Base-by-base conservation (phyloP, 2,113 vertebrate genomes). In the Alectura lathami region DNA sequence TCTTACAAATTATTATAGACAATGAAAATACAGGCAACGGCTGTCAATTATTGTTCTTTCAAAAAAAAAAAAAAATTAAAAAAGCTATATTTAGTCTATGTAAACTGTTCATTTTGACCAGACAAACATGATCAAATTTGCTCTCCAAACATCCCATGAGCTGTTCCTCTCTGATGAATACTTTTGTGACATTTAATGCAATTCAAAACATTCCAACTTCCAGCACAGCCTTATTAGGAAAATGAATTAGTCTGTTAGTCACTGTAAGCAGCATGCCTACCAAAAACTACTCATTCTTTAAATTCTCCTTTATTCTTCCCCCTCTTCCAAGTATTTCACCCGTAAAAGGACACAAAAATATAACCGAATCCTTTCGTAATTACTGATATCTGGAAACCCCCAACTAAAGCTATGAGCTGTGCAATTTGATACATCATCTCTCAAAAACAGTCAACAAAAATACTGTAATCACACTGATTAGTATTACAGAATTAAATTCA, bases 211-310 rank as follows among this genome's bases (percentile, higher is more conserved):
- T 97, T 96, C 93, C 94, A 97, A 64, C 67, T 94, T 88, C 78
- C 82, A 96, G 80, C 8, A 14, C 26, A 90, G 85, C 95, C 93
- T 97, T 98, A 96, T 98, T 96, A 97, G 96, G 96, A 81, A 96
- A 97, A 88, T 45, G 50, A 89, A 94, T 84, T 53, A 66, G 86
- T 79, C 69, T 70, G 48, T 27, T 67, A 38, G 92, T 86, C 4
- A 4, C 64, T 89, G 56, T 40, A 67, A 87, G 83, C 16, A 91
- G 69, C 11, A 8, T 38, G 43, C 50, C 60, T n/a, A 85, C 90
- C 64, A 85, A 94, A 85, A 83, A 83, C 63, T 64, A 80, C 63
- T 95, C 77, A 91, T 95, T 97, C 91, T 72, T 96, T 68, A 90
- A 83, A 96, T 86, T 93, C 83, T 77, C 60, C 22, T 68, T 60